Conservation (phyloP, 2,888 invertebrate species). For the Archips crataeganus region DNA sequence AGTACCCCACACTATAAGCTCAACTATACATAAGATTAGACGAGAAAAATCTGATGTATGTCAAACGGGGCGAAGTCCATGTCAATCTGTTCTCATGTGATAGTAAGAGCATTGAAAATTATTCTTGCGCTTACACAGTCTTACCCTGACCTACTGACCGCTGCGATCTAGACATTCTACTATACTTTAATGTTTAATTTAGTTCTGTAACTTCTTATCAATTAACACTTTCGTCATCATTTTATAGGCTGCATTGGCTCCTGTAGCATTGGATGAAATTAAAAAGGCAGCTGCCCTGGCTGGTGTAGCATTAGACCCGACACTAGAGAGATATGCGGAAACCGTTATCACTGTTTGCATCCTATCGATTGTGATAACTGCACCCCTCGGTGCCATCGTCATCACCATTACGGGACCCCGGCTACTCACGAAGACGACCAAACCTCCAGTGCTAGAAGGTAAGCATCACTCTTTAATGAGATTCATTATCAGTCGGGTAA, state of each 20-base stretch:
- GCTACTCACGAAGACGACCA: slow-evolving; percentile 91
- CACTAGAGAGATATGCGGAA: slow-evolving; percentile 87
- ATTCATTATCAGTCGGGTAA: neutral
- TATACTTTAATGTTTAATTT: neutral
- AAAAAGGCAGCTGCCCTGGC: slow-evolving; percentile 65
- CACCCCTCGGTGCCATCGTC: slow-evolving; percentile 93
- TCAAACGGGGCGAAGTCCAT: too few relatives aligned
- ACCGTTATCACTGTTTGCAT: slow-evolving; percentile 92
- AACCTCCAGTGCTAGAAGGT: slow-evolving; percentile 89
- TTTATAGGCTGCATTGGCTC: slow-evolving; percentile 91
- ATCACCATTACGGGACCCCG: slow-evolving; percentile 92
- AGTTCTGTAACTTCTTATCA: neutral
- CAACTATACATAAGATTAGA: too few relatives aligned
- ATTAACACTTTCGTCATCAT: slow-evolving; percentile 13
- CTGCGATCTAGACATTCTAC: neutral
- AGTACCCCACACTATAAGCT: too few relatives aligned
- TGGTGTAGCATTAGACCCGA: slow-evolving; percentile 62
- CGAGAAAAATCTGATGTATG: too few relatives aligned
- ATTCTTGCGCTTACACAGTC: neutral
- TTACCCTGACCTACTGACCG: neutral
- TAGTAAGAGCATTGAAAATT: neutral
- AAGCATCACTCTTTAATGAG: slow-evolving; percentile 43
- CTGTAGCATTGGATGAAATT: slow-evolving; percentile 90
- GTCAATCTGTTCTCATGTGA: too few relatives aligned
- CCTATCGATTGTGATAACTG: slow-evolving; percentile 93